Conservation (phyloP, 2,888 invertebrate genomes). For the Alitta virens region DNA sequence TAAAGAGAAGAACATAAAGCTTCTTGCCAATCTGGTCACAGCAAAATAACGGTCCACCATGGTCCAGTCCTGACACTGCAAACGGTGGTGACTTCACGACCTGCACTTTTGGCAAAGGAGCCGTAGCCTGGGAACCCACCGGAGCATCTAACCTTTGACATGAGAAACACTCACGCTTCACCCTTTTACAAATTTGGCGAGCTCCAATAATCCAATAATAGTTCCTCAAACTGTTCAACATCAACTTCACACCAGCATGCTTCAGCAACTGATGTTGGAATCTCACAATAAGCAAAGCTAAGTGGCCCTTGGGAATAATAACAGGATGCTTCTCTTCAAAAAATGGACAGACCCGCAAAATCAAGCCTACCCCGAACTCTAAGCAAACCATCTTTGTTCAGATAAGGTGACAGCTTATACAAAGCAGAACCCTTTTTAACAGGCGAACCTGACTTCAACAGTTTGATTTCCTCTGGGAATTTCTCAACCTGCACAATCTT, state of each 20-base stretch:
- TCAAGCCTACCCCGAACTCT: not conserved
- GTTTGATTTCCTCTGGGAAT: not conserved
- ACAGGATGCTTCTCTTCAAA: not conserved
- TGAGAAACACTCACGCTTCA: no score
- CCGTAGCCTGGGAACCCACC: not conserved
- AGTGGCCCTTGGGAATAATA: not conserved
- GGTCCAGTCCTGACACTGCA: conserved; percentile 12
- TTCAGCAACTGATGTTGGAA: not conserved
- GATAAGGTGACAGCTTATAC: not conserved
- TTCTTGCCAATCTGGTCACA: not conserved
- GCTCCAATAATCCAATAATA: no score
- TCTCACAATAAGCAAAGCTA: not conserved
- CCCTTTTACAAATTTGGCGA: no score
- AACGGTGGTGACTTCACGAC: not conserved
- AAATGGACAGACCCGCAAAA: not conserved
- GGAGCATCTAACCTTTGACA: not conserved
- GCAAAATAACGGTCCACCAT: conserved; percentile 15
- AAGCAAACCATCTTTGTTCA: not conserved
- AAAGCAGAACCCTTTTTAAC: not conserved
- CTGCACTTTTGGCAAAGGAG: not conserved
- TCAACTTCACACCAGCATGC: not conserved
- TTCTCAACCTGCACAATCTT: no score
- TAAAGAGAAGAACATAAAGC: not conserved
- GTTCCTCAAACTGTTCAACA: no score
- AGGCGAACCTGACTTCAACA: not conserved